These are phyloP conservation scores for Hypotaenidia philippensis DNA, from an alignment of 2,797 vertebrate genomes.

Conservation along the genomic window DNA sequence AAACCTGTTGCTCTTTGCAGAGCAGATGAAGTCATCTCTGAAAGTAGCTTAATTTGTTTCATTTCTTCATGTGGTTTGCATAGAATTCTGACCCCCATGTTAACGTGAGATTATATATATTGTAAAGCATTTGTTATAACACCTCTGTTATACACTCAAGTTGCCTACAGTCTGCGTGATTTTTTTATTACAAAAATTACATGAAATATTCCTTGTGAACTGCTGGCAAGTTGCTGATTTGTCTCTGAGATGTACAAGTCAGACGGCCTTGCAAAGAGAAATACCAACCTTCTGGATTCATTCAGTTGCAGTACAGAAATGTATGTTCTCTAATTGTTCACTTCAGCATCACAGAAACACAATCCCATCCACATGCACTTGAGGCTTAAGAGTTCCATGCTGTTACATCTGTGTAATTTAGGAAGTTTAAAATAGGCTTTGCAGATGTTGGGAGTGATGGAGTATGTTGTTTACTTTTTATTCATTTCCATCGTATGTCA, in stretches of 20 bases:
- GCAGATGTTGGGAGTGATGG: conserved; percentile 62
- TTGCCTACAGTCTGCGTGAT: background rate
- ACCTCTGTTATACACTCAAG: background rate
- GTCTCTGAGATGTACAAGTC: accelerated
- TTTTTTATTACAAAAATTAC: background rate
- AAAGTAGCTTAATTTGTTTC: background rate
- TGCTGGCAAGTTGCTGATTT: background rate
- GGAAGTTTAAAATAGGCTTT: conserved; percentile 68
- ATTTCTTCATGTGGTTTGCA: background rate
- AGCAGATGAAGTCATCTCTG: accelerated
- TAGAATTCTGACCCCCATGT: background rate
- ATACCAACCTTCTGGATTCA: background rate
- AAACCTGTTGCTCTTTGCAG: accelerated
- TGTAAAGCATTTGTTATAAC: background rate
- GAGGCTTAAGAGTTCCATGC: conserved; percentile 54
- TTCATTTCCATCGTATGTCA: conserved; percentile 16
- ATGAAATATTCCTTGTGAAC: background rate
- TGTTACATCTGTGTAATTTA: conserved; percentile 66
- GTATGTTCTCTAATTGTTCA: conserved; percentile 43
- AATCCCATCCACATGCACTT: conserved; percentile 34
- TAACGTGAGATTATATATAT: background rate
- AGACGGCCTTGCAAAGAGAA: background rate
- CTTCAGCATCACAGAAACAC: conserved; percentile 29
- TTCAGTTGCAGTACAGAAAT: background rate
- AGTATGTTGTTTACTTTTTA: conserved; percentile 55